Conservation (phyloP, 1,140 invertebrate species). For the Maniola jurtina region DNA sequence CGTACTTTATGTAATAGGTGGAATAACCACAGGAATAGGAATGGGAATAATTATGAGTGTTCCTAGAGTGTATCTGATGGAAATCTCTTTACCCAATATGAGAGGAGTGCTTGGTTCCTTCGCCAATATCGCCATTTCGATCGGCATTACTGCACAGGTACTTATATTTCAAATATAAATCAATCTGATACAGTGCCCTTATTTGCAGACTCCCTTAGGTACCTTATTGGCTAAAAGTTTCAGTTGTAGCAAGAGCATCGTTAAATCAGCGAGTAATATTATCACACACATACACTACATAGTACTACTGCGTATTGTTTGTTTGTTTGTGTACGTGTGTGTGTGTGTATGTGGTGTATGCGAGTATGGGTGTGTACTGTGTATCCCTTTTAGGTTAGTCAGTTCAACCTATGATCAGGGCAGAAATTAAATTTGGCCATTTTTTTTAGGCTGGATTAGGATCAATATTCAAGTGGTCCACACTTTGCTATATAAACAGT, state of each 20-base stretch:
- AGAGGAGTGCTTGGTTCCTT: conserved; percentile 81
- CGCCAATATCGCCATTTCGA: conserved; percentile 79
- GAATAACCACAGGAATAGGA: conserved; percentile 77
- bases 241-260: neutral
- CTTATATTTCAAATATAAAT: neutral
- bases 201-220: neutral
- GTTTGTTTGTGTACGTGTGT: no score
- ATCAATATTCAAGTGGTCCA: conserved; percentile 39
- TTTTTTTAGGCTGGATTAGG: conserved; percentile 44
- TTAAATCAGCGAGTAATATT: no score
- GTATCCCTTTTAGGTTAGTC: no score
- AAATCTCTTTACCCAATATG: conserved; percentile 79
- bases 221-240: conserved; percentile 7
- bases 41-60: conserved; percentile 80
- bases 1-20: conserved; percentile 32
- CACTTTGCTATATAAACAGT: conserved; percentile 36
- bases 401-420: conserved; percentile 18
- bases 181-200: neutral
- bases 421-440: neutral
- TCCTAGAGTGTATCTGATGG: conserved; percentile 81
- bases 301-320: no score
- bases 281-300: no score
- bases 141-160: conserved; percentile 77
- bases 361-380: no score
- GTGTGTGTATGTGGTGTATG: no score